Base-by-base conservation (phyloP, 2,888 invertebrate species). In the Petrolisthes cinctipes region DNA sequence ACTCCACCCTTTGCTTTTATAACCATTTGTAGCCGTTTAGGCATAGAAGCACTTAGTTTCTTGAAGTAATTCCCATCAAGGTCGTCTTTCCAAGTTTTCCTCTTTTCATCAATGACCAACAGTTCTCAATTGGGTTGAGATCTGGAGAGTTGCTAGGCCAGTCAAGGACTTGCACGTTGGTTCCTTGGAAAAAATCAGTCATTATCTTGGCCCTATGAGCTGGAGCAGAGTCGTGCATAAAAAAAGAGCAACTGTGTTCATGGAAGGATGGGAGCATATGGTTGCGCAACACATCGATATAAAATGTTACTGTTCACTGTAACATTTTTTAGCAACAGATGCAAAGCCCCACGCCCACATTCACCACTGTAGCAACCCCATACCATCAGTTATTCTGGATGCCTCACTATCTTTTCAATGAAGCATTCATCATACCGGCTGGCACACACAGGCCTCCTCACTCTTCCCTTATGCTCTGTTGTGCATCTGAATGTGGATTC, bases 71-170 rank as follows among this genome's bases (percentile, higher is more conserved):
- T 37, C 37, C 37, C n/a, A n/a, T n/a, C n/a, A n/a, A n/a, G n/a
- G n/a, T n/a, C n/a, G n/a, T n/a, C n/a, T n/a, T n/a, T n/a, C n/a
- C n/a, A n/a, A n/a, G n/a, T n/a, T n/a, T n/a, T n/a, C n/a, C n/a
- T n/a, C n/a, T n/a, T n/a, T n/a, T n/a, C n/a, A n/a, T n/a, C n/a
- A n/a, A n/a, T n/a, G n/a, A n/a, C 73, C 73, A 73, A 73, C 73
- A 73, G 73, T 73, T 73, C 73, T 73, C 73, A 14, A 73, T n/a
- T 73, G 73, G 73, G n/a, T 73, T 14, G 7, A 61, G 14, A n/a
- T 73, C 73, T 14, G 73, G 73, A 5, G 20, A 73, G 73, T 73
- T 73, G 7, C 73, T n/a, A 14, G 79, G 79, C 79, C 79, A 37
- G 53, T 23, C 23, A 9, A 79, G 14, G 20, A 53, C 54, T 7